Evolutionary conservation across 2,888 invertebrate species (phyloP).

Genomic region (Apocheima hispidaria): DNA sequence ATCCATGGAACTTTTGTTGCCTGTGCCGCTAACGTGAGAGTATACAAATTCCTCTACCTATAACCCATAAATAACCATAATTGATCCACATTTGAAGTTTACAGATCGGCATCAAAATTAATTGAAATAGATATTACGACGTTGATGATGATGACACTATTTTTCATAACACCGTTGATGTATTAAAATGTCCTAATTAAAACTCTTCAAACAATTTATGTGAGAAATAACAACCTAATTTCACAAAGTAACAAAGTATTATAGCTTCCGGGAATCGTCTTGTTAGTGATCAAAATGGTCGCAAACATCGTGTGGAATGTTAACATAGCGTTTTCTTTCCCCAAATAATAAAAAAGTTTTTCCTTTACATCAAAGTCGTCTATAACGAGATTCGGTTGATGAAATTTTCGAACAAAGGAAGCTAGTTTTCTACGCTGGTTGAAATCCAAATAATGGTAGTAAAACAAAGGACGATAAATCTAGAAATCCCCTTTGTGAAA

Average conservation of each 20-base stretch:
- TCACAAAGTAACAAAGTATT: slow-evolving; percentile 69
- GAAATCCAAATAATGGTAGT: slow-evolving; percentile 57
- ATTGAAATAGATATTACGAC: slow-evolving; percentile 15
- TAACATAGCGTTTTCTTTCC: slow-evolving; percentile 66
- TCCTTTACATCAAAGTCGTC: slow-evolving; percentile 72
- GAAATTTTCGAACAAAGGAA: slow-evolving; percentile 59
- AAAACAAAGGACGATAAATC: slow-evolving; percentile 72
- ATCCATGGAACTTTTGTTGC: slow-evolving; percentile 50
- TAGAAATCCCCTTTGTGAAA: slow-evolving; percentile 67
- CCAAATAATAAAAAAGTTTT: slow-evolving; percentile 53
- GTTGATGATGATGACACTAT: slow-evolving; percentile 28
- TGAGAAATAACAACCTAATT: slow-evolving; percentile 66
- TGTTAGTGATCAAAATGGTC: slow-evolving; percentile 76
- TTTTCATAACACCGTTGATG: slow-evolving; percentile 52
- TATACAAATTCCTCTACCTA: slow-evolving; percentile 17
- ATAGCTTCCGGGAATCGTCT: slow-evolving; percentile 76
- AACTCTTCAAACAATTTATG: slow-evolving; percentile 54
- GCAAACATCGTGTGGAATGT: slow-evolving; percentile 69
- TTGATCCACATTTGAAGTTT: slow-evolving; percentile 23
- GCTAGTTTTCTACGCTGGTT: slow-evolving; percentile 45
- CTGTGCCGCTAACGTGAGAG: slow-evolving; percentile 37
- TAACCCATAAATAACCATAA: slow-evolving; percentile 32
- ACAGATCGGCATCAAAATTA: slow-evolving; percentile 17
- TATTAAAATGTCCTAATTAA: slow-evolving; percentile 55
- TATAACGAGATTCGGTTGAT: slow-evolving; percentile 61